Base-by-base conservation (phyloP, 2,888 invertebrate species). In the Meteorus colon region DNA sequence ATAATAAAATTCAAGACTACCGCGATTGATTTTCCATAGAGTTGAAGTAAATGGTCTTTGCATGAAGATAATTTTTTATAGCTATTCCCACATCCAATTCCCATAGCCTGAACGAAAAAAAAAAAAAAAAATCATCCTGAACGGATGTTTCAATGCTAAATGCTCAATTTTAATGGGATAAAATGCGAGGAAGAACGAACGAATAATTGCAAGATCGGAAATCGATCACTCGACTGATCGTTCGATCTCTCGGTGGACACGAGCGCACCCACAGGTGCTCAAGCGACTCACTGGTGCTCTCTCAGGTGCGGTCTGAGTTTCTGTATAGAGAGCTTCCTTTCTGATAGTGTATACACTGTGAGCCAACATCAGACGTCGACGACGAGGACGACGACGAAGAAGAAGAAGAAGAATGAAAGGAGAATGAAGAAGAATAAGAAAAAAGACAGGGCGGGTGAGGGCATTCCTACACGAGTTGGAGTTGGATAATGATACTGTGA, bases 401-500 rank as follows among this genome's bases (percentile, higher is more conserved):
- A 48, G 55, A 71, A 70, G 67, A 68, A 63, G 71, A 55, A 66
- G 34, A 72, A 45, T 68, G 55, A 71, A 74, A 55, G 45, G 24
- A 67, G 45, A 66, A 66, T 62, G 8, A n/a, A 59, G 48, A 34
- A 51, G 72, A 27, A 67, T 63, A n/a, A 51, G 66, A 67, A 66
- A 45, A 66, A 45, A 60, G 62, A 37, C 70, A 74, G 74, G 71
- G 71, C 45, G 67, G 75, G 76, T 79, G 79, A 79, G 80, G 76
- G 83, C 82, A 85, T 84, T 84, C 84, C 84, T 82, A 84, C 85
- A 85, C 84, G 84, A 85, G 84, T 75, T 72, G 8, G 74, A 78
- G 74, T 76, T 73, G 71, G 79, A 82, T 85, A 85, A 86, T 86
- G 82, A 85, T 85, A 84, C 82, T 79, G 81, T 82, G 81, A 82